Evolutionary conservation across 2,797 vertebrate species (phyloP).

Genomic region (Epinephelus coioides): DNA sequence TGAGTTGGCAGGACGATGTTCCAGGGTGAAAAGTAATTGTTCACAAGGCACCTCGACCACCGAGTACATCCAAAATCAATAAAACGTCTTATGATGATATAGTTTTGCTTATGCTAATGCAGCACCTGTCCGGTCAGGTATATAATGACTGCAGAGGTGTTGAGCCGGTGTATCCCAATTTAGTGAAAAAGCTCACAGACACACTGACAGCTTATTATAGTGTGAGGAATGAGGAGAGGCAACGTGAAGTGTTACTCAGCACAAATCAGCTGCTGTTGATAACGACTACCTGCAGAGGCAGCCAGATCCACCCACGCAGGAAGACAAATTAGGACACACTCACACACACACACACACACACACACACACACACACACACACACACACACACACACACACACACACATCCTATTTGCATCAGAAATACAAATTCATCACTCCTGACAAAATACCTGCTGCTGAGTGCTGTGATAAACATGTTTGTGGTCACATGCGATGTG

Average conservation of each 20-base stretch:
- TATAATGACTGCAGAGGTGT: constrained; percentile 69
- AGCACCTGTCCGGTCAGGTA: constrained; percentile 45
- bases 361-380: background rate
- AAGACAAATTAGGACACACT: constrained; percentile 49
- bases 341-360: constrained; percentile 4
- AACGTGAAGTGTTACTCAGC: constrained; percentile 73
- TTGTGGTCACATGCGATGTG: background rate
- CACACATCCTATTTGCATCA: background rate
- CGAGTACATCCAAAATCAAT: constrained; percentile 60
- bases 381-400: background rate
- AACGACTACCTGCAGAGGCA: constrained; percentile 59
- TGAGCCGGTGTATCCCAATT: constrained; percentile 58
- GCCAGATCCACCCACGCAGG: constrained; percentile 52
- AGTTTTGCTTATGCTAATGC: constrained; percentile 62
- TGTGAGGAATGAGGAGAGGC: constrained; percentile 67
- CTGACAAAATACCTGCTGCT: constrained; percentile 12
- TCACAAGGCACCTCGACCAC: constrained; percentile 23
- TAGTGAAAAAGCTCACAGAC: constrained; percentile 53
- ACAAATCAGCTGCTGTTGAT: constrained; percentile 73
- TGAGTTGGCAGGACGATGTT: constrained; percentile 10
- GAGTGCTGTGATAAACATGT: constrained; percentile 35
- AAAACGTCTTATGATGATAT: constrained; percentile 50
- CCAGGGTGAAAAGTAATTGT: constrained; percentile 56
- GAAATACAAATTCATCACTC: constrained; percentile 27
- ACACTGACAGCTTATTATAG: constrained; percentile 76